Percentiles rank a stretch among this genome's conserved stretches.
Conservation (phyloP, 1,140 invertebrate species). For the Bombus cullumanus region DNA sequence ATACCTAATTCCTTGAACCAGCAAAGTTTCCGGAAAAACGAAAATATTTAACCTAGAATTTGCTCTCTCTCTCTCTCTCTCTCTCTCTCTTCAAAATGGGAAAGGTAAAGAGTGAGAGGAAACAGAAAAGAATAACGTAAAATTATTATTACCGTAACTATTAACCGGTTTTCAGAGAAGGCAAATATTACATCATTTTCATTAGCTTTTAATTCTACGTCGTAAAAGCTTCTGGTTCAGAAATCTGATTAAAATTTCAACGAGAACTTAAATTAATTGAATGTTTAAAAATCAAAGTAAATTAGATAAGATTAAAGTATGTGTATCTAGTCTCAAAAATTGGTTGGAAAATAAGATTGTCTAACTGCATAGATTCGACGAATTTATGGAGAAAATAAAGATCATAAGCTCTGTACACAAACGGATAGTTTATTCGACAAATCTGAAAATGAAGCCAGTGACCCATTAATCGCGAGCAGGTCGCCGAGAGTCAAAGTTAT, state of each 20-base stretch:
- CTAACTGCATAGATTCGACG: no score
- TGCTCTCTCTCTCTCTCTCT: not conserved
- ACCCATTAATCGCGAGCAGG: conserved; percentile 51
- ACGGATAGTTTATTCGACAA: conserved; percentile 26
- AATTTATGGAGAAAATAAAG: not conserved
- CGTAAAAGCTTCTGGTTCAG: not conserved
- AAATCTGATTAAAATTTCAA: not conserved
- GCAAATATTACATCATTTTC: not conserved
- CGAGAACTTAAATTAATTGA: not conserved
- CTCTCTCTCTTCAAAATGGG: not conserved
- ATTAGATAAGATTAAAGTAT: no score
- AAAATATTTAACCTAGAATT: not conserved
- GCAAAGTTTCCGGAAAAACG: not conserved
- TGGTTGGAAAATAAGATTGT: not conserved
- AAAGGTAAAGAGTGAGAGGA: not conserved
- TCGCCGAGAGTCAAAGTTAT: conserved; percentile 52
- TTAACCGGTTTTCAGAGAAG: no score
- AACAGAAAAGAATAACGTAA: not conserved
- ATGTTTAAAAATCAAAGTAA: no score
- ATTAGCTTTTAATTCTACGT: not conserved
- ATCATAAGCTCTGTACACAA: not conserved
- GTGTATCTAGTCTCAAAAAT: not conserved
- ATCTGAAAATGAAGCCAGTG: conserved; percentile 35
- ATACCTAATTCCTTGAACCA: not conserved
- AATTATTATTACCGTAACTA: no score